These are phyloP conservation scores for Cichlasoma orientale DNA, from an alignment of 2,797 vertebrate species.

Conservation along the genomic window DNA sequence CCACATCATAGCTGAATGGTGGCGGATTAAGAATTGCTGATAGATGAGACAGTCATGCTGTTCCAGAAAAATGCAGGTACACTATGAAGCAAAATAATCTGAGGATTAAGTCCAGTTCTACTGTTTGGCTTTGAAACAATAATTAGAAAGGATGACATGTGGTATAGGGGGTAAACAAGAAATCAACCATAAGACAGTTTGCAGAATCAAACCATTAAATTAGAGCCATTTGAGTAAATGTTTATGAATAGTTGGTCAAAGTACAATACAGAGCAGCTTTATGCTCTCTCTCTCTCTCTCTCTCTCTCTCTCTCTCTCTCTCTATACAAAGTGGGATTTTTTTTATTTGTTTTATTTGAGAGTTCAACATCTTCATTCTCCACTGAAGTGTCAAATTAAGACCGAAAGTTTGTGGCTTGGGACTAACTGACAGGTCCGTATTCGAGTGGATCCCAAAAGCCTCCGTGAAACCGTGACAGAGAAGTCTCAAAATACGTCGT, in stretches of 20 bases:
- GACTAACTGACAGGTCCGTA: slow-evolving; percentile 36
- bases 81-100: slow-evolving; percentile 30
- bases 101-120: slow-evolving; percentile 40
- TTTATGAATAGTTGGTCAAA: slow-evolving; percentile 69
- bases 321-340: slow-evolving; percentile 58
- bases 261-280: slow-evolving; percentile 52
- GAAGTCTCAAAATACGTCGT: slow-evolving; percentile 46
- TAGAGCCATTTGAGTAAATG: slow-evolving; percentile 75
- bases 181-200: slow-evolving; percentile 78
- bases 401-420: slow-evolving; percentile 47
- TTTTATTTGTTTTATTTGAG: slow-evolving; percentile 51
- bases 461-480: slow-evolving; percentile 31
- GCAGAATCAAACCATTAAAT: slow-evolving; percentile 86
- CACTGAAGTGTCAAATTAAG: slow-evolving; percentile 36
- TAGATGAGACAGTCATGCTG: slow-evolving; percentile 28
- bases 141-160: slow-evolving; percentile 25
- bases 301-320: slow-evolving; percentile 28
- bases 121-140: slow-evolving; percentile 61
- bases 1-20: slow-evolving; percentile 21
- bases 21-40: slow-evolving; percentile 6
- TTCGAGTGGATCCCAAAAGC: slow-evolving; percentile 35
- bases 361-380: slow-evolving; percentile 52
- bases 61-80: slow-evolving; percentile 46
- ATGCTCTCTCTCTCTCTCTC: slow-evolving; percentile 23
- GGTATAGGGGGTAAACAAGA: slow-evolving; percentile 21